Percentiles rank a stretch among this genome's conserved stretches.
These are phyloP conservation scores for Germaria angustata DNA, from an alignment of 2,888 invertebrate species.

Conservation along the genomic window DNA sequence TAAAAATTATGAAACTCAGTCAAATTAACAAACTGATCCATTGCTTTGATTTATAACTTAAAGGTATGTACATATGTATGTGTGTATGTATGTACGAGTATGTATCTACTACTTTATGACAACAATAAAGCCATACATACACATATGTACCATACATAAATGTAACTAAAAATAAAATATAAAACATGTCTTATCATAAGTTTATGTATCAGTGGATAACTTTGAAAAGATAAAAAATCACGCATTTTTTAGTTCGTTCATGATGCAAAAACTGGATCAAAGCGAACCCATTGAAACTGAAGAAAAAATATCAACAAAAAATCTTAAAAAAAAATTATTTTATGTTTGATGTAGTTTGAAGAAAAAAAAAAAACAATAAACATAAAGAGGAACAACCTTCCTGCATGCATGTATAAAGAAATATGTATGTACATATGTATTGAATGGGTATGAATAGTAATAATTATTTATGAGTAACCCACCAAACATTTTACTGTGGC, in stretches of 20 bases:
- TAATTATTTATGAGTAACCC: not conserved
- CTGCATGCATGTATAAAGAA: not conserved
- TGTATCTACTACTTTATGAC: not conserved
- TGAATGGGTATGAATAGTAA: too few relatives aligned
- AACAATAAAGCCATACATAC: not conserved
- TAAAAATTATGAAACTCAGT: constrained; percentile 40
- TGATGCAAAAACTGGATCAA: constrained; percentile 37
- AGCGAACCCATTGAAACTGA: constrained; percentile 6
- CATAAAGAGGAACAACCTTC: constrained; percentile 29
- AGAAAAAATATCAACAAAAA: not conserved
- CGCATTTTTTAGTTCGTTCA: constrained; percentile 17
- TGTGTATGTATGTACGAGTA: not conserved
- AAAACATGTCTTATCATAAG: constrained; percentile 3
- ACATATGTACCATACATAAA: not conserved
- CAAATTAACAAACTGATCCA: not conserved
- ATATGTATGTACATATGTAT: not conserved
- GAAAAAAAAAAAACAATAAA: too few relatives aligned
- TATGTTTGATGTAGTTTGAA: constrained; percentile 1
- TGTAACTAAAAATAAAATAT: not conserved
- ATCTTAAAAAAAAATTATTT: constrained; percentile 8
- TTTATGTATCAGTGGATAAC: constrained; percentile 6
- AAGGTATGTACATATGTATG: not conserved
- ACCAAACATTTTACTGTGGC: constrained; percentile 2
- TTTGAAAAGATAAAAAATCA: not conserved
- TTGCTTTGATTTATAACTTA: constrained; percentile 50